A percentile compares a stretch with the other conserved stretches of the same genome.
phyloP scores from a whole-genome alignment of 2,797 vertebrate species.

The Neostethus bicornis region DNA sequence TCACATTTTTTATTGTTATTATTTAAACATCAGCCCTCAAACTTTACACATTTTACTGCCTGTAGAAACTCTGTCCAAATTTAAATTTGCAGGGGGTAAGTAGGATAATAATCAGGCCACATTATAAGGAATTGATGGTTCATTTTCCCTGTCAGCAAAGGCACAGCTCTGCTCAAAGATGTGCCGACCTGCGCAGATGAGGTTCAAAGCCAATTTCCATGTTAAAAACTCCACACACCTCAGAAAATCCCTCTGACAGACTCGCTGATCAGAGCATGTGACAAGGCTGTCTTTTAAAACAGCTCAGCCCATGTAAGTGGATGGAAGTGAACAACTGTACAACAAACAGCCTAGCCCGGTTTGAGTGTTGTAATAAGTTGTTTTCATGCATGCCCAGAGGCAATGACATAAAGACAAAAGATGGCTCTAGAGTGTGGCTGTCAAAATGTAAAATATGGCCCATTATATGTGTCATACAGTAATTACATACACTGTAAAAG shows the following conservation, averaged over 20 bases:
- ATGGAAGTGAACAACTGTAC: constrained; percentile 69
- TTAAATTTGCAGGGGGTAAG: constrained; percentile 82
- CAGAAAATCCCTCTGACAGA: constrained; percentile 75
- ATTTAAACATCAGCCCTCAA: constrained; percentile 37
- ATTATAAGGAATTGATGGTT: constrained; percentile 86
- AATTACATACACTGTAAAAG: constrained; percentile 75
- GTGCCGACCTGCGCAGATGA: constrained; percentile 86
- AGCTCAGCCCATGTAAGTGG: constrained; percentile 58
- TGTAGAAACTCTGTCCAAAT: constrained; percentile 72
- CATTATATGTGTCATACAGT: constrained; percentile 72
- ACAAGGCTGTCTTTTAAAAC: constrained; percentile 72
- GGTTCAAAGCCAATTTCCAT: constrained; percentile 90
- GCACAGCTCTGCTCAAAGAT: constrained; percentile 80
- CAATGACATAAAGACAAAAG: constrained; percentile 78
- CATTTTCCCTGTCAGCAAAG: constrained; percentile 84
- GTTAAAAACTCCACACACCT: constrained; percentile 81
- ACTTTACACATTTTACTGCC: constrained; percentile 70
- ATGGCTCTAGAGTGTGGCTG: constrained; percentile 63
- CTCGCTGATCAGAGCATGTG: constrained; percentile 76
- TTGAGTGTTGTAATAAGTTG: constrained; percentile 69
- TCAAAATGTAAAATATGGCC: constrained; percentile 72
- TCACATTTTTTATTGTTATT: constrained; percentile 26
- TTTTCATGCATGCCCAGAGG: constrained; percentile 76
- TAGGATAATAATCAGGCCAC: constrained; percentile 84
- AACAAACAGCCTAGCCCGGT: constrained; percentile 63